Evolutionary conservation across 2,113 vertebrate species (phyloP).

Genomic region (Gasterosteus aculeatus): DNA sequence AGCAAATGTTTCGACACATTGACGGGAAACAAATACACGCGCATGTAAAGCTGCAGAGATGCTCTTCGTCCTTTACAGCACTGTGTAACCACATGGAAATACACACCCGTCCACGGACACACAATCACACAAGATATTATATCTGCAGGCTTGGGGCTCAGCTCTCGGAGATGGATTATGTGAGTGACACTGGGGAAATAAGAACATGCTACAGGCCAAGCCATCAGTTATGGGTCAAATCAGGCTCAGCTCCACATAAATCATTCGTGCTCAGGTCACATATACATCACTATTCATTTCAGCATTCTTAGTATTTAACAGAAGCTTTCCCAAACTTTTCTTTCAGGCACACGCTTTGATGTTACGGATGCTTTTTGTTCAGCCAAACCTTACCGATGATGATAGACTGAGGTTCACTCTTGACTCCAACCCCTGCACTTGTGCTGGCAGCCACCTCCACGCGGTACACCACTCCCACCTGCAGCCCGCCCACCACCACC

Average conservation of each 20-base stretch:
- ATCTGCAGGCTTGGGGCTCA: conserved; percentile 49
- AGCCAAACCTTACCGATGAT: conserved; percentile 87
- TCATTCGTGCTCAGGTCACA: conserved; percentile 58
- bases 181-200: conserved; percentile 83
- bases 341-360: background rate
- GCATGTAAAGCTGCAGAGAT: conserved; percentile 13
- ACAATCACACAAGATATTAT: conserved; percentile 49
- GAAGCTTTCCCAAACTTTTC: conserved; percentile 1
- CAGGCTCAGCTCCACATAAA: conserved; percentile 71
- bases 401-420: conserved; percentile 94
- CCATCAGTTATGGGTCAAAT: conserved; percentile 82
- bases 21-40: background rate
- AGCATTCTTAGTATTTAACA: conserved; percentile 2
- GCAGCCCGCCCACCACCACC: conserved; percentile 94
- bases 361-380: background rate
- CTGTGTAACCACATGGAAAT: conserved; percentile 13
- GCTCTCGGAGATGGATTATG: conserved; percentile 76
- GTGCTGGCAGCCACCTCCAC: conserved; percentile 98
- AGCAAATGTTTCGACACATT: conserved; percentile 34
- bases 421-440: conserved; percentile 93
- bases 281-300: conserved; percentile 33
- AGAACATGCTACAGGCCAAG: conserved; percentile 76
- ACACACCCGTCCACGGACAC: conserved; percentile 34
- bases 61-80: conserved; percentile 10
- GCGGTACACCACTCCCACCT: conserved; percentile 92